These are phyloP conservation scores for Pitta sordida DNA, from an alignment of 2,113 vertebrate species.

Conservation along the genomic window DNA sequence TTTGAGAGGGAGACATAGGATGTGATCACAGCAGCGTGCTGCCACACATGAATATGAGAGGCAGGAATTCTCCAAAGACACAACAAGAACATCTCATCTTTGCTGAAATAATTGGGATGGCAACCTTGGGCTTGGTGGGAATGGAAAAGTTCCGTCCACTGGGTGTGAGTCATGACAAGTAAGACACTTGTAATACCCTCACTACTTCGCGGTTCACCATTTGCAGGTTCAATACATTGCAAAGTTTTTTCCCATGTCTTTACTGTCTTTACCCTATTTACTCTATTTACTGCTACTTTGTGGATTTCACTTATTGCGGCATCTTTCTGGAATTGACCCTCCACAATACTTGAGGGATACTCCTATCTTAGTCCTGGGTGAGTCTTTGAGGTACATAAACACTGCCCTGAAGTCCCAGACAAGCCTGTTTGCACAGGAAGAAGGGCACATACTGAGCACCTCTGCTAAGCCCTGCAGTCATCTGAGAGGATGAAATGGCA, in stretches of 20 bases:
- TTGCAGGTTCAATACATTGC: too few species aligned
- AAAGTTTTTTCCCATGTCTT: too few species aligned
- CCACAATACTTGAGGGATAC: too few species aligned
- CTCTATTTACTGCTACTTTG: too few species aligned
- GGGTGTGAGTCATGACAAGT: not conserved
- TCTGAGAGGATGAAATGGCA: not conserved
- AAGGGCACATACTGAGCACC: not conserved
- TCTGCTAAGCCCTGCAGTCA: not conserved
- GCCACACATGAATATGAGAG: not conserved
- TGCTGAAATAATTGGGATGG: not conserved
- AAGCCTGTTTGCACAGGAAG: not conserved
- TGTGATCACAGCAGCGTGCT: not conserved
- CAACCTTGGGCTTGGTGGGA: not conserved
- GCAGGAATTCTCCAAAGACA: not conserved
- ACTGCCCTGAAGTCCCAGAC: not conserved
- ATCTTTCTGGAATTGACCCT: too few species aligned
- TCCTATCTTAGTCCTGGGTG: not conserved
- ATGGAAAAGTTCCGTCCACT: not conserved
- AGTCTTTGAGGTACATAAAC: not conserved
- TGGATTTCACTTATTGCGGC: too few species aligned
- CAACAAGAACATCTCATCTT: not conserved
- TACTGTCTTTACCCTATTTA: too few species aligned
- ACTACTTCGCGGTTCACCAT: too few species aligned
- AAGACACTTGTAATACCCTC: too few species aligned
- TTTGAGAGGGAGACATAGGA: not conserved